A percentile compares a stretch with the other conserved stretches of the same genome.
Evolutionary conservation across 2,888 invertebrate genomes (phyloP).

Genomic region (Frankliniella fusca): DNA sequence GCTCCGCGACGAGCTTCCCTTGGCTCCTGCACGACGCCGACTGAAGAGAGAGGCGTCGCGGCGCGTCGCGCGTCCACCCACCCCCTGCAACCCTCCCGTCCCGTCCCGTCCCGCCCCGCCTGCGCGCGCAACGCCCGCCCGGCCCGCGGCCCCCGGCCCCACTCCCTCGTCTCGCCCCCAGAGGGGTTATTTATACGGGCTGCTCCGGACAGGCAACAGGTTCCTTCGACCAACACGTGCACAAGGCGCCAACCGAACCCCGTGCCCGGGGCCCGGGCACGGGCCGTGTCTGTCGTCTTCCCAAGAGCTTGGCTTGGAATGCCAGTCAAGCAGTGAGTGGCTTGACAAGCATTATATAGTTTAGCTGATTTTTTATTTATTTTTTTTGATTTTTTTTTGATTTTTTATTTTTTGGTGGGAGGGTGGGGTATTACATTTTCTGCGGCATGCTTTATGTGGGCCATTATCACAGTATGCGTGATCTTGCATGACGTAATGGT

Average conservation of each 20-base stretch:
- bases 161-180: background rate
- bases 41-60: background rate
- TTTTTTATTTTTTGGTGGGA: too few species aligned
- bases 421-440: too few species aligned
- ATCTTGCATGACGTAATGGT: too few species aligned
- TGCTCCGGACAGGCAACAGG: conserved; percentile 5
- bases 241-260: background rate
- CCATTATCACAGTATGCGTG: too few species aligned
- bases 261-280: background rate
- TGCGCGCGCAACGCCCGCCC: background rate
- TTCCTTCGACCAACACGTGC: background rate
- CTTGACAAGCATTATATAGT: too few species aligned
- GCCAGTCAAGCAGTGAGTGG: too few species aligned
- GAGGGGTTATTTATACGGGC: conserved; percentile 8
- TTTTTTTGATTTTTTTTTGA: too few species aligned
- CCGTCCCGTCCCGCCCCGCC: background rate
- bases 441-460: too few species aligned
- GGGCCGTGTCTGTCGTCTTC: background rate
- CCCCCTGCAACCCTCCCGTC: background rate
- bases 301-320: too few species aligned
- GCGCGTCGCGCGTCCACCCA: background rate
- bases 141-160: background rate
- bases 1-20: background rate
- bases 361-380: too few species aligned
- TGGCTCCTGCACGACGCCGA: conserved; percentile 20